Conservation (phyloP, 2,113 vertebrate genomes). For the Pangasianodon gigas region DNA sequence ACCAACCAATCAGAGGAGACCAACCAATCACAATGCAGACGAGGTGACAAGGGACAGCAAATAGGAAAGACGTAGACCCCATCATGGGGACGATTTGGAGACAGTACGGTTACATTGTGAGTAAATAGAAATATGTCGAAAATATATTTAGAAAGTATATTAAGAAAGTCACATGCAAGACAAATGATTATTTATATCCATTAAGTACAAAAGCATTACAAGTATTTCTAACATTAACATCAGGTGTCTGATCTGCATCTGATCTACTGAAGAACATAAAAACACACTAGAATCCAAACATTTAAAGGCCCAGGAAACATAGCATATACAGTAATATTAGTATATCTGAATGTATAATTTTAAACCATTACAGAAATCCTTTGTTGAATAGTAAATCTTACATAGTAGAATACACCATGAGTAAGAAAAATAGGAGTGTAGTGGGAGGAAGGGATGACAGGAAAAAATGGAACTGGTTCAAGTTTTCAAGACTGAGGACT, state of each 20-base stretch:
- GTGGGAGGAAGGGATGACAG: not conserved
- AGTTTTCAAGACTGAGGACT: not conserved
- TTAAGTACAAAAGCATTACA: not conserved
- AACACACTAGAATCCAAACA: not conserved
- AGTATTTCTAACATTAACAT: not conserved
- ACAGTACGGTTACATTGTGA: slow-evolving; percentile 5
- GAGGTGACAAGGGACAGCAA: slow-evolving; percentile 26
- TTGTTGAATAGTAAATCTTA: not conserved
- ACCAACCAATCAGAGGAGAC: slow-evolving; percentile 72
- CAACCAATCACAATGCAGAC: slow-evolving; percentile 64
- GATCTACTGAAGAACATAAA: not conserved
- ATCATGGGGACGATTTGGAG: not conserved
- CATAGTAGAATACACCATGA: not conserved
- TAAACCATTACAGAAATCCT: not conserved
- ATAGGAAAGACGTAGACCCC: not conserved
- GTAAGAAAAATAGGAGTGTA: not conserved
- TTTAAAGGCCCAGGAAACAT: not conserved
- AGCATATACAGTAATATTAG: not conserved
- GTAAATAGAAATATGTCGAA: not conserved
- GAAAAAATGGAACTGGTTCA: not conserved
- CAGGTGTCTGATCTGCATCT: not conserved
- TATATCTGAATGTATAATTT: not conserved
- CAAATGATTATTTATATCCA: not conserved
- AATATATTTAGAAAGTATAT: not conserved
- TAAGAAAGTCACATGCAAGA: not conserved